Percentiles rank a stretch among this genome's conserved stretches.
These are phyloP conservation scores for Palythoa grandiflora DNA, from an alignment of 92 coral and sea anemone genomes.

Conservation along the genomic window DNA sequence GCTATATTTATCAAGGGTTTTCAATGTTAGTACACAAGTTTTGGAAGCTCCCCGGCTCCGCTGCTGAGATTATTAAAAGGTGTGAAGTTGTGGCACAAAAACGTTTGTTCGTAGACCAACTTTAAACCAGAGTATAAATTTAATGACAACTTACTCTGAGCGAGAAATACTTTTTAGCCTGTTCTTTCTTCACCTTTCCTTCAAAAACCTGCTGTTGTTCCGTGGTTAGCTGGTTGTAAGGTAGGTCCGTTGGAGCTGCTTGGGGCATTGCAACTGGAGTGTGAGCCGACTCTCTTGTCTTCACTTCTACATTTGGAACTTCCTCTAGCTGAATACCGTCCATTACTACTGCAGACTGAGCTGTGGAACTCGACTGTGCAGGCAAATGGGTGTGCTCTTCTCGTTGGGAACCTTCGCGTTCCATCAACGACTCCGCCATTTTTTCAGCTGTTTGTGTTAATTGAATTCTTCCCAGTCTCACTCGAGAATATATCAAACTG, in stretches of 20 bases:
- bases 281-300: conserved; percentile 27
- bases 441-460: neutral
- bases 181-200: conserved; percentile 70
- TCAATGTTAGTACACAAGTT: too few species aligned
- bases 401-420: neutral
- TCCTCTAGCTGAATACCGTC: conserved; percentile 24
- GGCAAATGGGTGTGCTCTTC: neutral
- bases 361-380: neutral
- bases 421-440: conserved; percentile 36
- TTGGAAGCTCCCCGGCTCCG: too few species aligned
- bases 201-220: conserved; percentile 74
- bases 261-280: conserved; percentile 31
- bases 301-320: conserved; percentile 74
- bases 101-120: neutral
- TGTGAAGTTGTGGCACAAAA: too few species aligned
- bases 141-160: conserved; percentile 77
- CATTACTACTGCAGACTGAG: conserved; percentile 15
- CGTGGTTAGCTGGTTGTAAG: conserved; percentile 40
- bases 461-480: too few species aligned
- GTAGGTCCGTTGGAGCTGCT: conserved; percentile 5
- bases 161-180: conserved; percentile 91
- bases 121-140: neutral
- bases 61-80: too few species aligned
- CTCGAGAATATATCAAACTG: too few species aligned
- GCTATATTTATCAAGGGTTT: too few species aligned